Percentiles rank a stretch among this genome's conserved stretches.
Conservation (phyloP, 2,888 invertebrate genomes). For the Harpagoxenus sublaevis region DNA sequence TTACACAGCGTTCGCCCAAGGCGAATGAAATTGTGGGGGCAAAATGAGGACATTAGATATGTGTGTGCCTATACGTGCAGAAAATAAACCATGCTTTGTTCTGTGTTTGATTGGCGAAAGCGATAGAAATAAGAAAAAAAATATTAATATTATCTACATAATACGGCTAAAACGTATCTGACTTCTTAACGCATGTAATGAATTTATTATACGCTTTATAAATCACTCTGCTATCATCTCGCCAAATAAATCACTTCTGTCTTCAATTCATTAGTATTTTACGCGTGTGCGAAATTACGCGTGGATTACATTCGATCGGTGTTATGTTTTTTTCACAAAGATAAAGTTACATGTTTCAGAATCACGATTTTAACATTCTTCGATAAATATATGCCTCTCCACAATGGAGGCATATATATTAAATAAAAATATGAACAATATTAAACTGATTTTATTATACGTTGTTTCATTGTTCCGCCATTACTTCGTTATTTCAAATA, state of each 20-base stretch:
- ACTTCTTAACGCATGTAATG: background rate
- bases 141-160: background rate
- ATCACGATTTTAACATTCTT: background rate
- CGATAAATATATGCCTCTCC: background rate
- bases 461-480: background rate
- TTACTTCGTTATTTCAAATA: slow-evolving; percentile 13
- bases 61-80: background rate
- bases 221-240: background rate
- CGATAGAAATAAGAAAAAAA: background rate
- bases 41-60: background rate
- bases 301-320: background rate
- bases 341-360: background rate
- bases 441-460: slow-evolving; percentile 7
- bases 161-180: background rate
- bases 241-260: background rate
- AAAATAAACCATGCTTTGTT: background rate
- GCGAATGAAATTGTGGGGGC: background rate
- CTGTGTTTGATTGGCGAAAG: background rate
- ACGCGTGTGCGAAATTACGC: background rate
- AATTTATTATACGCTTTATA: background rate
- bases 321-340: background rate
- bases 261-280: slow-evolving; percentile 2
- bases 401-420: background rate
- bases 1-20: background rate
- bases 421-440: slow-evolving; percentile 9